Base-by-base conservation (phyloP, 1,140 invertebrate species). In the Diabrotica virgifera region DNA sequence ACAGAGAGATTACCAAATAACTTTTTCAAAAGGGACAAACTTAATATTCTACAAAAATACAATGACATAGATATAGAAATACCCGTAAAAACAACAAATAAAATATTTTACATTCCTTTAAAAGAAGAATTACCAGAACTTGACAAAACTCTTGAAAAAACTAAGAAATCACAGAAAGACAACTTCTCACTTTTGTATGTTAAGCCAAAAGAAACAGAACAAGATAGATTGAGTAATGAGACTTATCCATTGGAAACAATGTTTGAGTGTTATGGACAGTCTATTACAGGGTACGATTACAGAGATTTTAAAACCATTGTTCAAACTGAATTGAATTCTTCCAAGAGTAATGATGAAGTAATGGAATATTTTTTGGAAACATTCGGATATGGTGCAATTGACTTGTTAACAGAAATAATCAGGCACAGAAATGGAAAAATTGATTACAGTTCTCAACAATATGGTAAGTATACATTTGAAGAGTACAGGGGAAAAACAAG, bases 291-390 rank as follows among this genome's bases (percentile, higher is more conserved):
- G 40, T 73, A 71, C 55, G 62, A 56, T 13, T 73, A 68, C 46
- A 38, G 68, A 2, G 66, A 72, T 61, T 73, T 73, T 46, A 70
- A 66, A 53, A 52, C 63, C 10, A 72, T 73, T 13, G 58, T 73
- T 8, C 12, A 65, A 10, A 69, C 61, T 11, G 65, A 68, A 9
- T 36, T 74, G 13, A 66, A 55, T 13, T 87, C 90, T 14, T 13
- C 6, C 24, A 84, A 84, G 71, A 83, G 82, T 50, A 85, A 88
- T 74, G 87, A 91, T 72, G 90, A 91, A 74, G 78, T 95, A 63
- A 90, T 96, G 76, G 92, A 90, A 81, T 92, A 95, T 78, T 78
- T 98, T 6, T 90, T 96, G 80, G 94, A 97, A 70, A 78, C 96
- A 13, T 82, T 92, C 61, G 93, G 95, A 6, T 95, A 90, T 80